Evolutionary conservation across 1,140 invertebrate species (phyloP).

Genomic region (Dreissena rostriformis): DNA sequence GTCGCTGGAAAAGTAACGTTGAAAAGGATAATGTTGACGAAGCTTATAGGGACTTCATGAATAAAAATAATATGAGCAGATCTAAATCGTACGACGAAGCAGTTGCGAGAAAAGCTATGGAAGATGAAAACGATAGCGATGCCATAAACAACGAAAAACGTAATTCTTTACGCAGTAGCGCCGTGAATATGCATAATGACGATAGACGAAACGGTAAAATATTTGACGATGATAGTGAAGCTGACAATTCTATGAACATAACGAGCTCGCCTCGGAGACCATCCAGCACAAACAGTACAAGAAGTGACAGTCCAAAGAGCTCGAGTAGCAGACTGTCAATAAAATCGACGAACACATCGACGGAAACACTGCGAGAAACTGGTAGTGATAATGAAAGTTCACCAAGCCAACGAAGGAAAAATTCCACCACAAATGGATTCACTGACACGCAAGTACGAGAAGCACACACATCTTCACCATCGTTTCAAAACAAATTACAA

Average conservation of each 20-base stretch:
- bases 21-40: conserved; percentile 73
- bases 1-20: conserved; percentile 73
- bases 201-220: conserved; percentile 70
- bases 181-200: conserved; percentile 58
- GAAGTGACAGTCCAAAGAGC: conserved; percentile 75
- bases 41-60: conserved; percentile 69
- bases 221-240: conserved; percentile 76
- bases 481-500: background rate
- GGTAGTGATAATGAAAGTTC: conserved; percentile 70
- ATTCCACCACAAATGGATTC: conserved; percentile 24
- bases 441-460: conserved; percentile 38
- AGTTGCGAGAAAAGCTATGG: conserved; percentile 65
- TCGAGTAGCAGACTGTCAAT: conserved; percentile 70
- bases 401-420: conserved; percentile 61
- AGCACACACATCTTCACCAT: conserved; percentile 25
- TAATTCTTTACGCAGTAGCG: conserved; percentile 48
- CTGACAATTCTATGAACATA: conserved; percentile 64
- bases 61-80: conserved; percentile 71
- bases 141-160: conserved; percentile 24
- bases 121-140: conserved; percentile 51
- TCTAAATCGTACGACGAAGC: conserved; percentile 77
- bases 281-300: conserved; percentile 59
- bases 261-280: conserved; percentile 60
- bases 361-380: conserved; percentile 74
- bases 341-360: conserved; percentile 77